A percentile compares a stretch with the other conserved stretches of the same genome.
These are phyloP conservation scores for Listronotus oregonensis DNA, from an alignment of 1,140 invertebrate genomes.

Conservation along the genomic window DNA sequence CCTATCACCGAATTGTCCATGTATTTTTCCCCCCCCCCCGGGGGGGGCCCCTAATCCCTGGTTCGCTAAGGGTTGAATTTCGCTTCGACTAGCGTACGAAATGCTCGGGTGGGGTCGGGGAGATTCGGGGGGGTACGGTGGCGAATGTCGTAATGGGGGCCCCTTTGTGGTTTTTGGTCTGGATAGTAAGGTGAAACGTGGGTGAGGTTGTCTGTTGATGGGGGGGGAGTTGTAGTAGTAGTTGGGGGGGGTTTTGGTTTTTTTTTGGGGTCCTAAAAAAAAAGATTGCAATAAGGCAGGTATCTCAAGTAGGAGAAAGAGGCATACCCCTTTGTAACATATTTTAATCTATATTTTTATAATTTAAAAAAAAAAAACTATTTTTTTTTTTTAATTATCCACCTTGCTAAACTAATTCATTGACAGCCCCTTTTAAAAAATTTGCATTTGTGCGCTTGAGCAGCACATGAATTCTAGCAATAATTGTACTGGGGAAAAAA, in stretches of 20 bases:
- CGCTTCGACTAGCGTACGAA: slow-evolving; percentile 53
- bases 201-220: slow-evolving; percentile 49
- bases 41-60: slow-evolving; percentile 45
- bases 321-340: too few species aligned
- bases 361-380: too few species aligned
- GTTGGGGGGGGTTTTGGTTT: slow-evolving; percentile 52
- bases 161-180: slow-evolving; percentile 32
- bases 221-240: slow-evolving; percentile 58
- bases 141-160: slow-evolving; percentile 53
- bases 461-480: too few species aligned
- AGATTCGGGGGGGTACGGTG: slow-evolving; percentile 50
- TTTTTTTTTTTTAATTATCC: too few species aligned
- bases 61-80: slow-evolving; percentile 51
- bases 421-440: too few species aligned
- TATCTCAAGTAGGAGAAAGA: too few species aligned
- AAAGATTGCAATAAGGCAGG: too few species aligned
- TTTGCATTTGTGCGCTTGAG: too few species aligned
- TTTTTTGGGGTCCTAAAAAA: slow-evolving; percentile 50
- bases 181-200: slow-evolving; percentile 49
- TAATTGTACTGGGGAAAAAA: too few species aligned
- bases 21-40: slow-evolving; percentile 31
- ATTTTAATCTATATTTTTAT: too few species aligned
- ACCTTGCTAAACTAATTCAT: too few species aligned
- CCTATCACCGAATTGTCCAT: slow-evolving; percentile 25
- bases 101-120: slow-evolving; percentile 52